Conservation (phyloP, 2,113 vertebrate species). For the Vireo altiloquus region DNA sequence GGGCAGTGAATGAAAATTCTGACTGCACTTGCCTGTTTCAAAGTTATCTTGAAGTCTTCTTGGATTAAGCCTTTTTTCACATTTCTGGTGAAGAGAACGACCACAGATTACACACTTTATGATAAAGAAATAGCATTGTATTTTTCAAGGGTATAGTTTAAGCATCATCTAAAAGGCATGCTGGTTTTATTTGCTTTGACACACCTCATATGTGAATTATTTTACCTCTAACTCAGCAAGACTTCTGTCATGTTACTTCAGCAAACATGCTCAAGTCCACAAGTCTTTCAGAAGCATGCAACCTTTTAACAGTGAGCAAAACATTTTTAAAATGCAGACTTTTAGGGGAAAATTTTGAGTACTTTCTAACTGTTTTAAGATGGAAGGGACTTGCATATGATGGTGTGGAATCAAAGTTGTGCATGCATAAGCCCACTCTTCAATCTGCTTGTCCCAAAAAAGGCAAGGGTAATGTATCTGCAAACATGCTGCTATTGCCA, state of each 20-base stretch:
- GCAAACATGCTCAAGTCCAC: neutral
- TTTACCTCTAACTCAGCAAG: neutral
- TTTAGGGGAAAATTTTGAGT: neutral
- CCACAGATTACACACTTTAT: neutral
- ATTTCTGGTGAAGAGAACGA: conserved; percentile 78
- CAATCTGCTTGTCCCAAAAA: neutral
- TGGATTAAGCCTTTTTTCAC: conserved; percentile 86
- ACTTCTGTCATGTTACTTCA: neutral
- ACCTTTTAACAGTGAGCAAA: neutral
- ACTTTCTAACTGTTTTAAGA: neutral
- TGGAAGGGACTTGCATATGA: neutral
- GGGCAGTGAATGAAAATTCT: neutral
- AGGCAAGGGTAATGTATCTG: neutral
- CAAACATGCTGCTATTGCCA: neutral
- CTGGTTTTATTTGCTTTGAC: neutral
- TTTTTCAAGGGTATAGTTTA: neutral
- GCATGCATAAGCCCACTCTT: neutral
- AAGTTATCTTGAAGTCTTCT: conserved; percentile 90
- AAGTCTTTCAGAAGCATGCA: neutral
- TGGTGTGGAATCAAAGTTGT: neutral
- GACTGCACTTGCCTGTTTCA: conserved; percentile 79
- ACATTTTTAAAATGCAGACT: neutral
- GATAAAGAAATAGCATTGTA: neutral
- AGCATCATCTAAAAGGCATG: neutral
- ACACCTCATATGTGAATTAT: neutral